phyloP scores from a whole-genome alignment of 2,888 invertebrate species.

The Athalia cordata region DNA sequence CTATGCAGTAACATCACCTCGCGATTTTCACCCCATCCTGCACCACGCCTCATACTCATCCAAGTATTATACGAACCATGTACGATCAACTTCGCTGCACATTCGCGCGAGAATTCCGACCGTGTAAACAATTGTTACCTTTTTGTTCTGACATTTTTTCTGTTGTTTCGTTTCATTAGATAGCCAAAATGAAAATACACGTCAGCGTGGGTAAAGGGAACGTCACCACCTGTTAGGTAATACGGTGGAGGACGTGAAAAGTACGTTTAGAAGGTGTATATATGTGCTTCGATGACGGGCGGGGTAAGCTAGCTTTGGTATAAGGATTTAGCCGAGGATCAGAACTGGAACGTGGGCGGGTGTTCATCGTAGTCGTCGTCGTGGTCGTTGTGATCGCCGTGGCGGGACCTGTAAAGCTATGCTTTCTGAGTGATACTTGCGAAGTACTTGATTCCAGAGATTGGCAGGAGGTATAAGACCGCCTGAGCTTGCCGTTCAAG shows the following conservation, averaged over 20 bases:
- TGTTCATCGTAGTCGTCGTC: not conserved
- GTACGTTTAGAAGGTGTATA: not conserved
- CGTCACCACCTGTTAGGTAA: conserved; percentile 28
- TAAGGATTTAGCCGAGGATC: conserved; percentile 15
- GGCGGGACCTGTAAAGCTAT: not conserved
- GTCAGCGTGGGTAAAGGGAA: not conserved
- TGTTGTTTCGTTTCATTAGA: no score
- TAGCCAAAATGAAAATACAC: no score
- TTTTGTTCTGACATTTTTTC: no score
- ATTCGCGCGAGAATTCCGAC: no score
- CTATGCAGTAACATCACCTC: not conserved
- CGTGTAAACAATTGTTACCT: no score
- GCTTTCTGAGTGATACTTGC: conserved; percentile 28
- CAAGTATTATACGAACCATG: no score
- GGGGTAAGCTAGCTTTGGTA: not conserved
- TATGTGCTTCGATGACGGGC: not conserved
- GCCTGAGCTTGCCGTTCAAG: not conserved
- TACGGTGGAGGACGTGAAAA: conserved; percentile 5
- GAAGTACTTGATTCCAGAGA: conserved; percentile 12
- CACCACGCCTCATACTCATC: no score
- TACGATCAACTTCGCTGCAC: no score
- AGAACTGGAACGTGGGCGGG: conserved; percentile 7
- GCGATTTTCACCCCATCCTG: no score
- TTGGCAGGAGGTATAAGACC: not conserved
- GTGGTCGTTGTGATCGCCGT: no score